Evolutionary conservation across 2,797 vertebrate genomes (phyloP), one percentile per base, ranked within the genome.

Genomic region (Enteromius radiatus): DNA sequence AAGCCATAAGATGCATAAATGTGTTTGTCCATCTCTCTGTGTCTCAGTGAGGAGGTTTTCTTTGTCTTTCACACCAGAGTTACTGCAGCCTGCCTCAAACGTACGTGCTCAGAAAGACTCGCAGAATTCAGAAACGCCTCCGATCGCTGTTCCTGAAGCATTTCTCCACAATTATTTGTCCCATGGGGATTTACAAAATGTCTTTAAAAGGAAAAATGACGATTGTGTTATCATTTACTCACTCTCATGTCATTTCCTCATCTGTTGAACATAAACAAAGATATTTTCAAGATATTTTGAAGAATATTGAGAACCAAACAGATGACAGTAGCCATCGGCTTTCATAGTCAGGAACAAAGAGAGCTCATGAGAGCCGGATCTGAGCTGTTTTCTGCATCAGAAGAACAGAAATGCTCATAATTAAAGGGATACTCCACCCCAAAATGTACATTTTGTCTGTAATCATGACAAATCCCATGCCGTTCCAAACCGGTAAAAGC

Each of bases 1-100:
- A 56, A 87, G 84, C 38, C 85, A 88, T 76, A 79, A 92, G 45
- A 79, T 88, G 91, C 93, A 91, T 91, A 90, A 84, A 91, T 91
- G 68, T 14, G 77, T 81, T 80, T 87, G 90, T 87, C 89, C 84
- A 84, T 75, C 71, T 41, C 21, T 52, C 73, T 76, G 41, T 31
- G 56, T 31, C 47, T 31, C 54, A 43, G 3, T 70, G 41, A 14
- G 49, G 56, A 31, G 49, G 36, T 67, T 52, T 33, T 41, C 41
- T 70, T 71, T 71, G 38, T 81, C 3, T 10, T 47, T 47, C 31
- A 64, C 61, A 4, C 17, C 33, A 7, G 61, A 9, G 10, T 28
- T 14, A 1, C 21, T 41, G 65, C 23, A 15, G 41, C 23, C 21
- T 45, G 12, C 15, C 12, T 17, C 1, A 12, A n/a, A 41, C 38